Evolutionary conservation across 2,888 invertebrate genomes (phyloP).

Genomic region (Drosophila robusta): DNA sequence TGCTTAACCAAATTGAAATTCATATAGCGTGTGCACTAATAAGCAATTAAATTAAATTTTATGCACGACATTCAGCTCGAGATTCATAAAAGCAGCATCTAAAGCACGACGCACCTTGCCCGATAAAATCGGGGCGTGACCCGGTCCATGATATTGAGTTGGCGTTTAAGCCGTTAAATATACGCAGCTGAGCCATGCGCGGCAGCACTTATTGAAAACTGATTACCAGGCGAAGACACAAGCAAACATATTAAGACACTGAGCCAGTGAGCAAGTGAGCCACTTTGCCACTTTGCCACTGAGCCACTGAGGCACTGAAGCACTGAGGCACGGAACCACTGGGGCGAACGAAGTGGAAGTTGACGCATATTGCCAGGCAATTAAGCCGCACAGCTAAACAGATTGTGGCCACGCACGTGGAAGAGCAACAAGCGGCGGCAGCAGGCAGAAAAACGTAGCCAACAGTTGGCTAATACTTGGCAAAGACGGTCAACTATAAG

Average conservation of each 20-base stretch:
- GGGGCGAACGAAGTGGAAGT: slow-evolving; percentile 34
- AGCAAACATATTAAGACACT: slow-evolving; percentile 43
- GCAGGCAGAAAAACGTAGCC: slow-evolving; percentile 9
- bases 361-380: slow-evolving; percentile 72
- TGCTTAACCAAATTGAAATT: slow-evolving; percentile 64
- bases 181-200: slow-evolving; percentile 22
- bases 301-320: background rate
- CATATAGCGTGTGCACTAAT: slow-evolving; percentile 64
- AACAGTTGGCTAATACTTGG: slow-evolving; percentile 14
- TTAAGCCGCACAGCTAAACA: slow-evolving; percentile 69
- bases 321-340: no score
- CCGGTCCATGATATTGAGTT: slow-evolving; percentile 15
- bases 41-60: slow-evolving; percentile 65
- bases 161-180: slow-evolving; percentile 52
- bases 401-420: slow-evolving; percentile 61
- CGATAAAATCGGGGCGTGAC: slow-evolving; percentile 9
- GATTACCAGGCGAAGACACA: slow-evolving; percentile 44
- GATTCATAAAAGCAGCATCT: slow-evolving; percentile 19
- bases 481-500: slow-evolving; percentile 20
- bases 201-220: slow-evolving; percentile 65
- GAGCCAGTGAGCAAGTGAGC: slow-evolving; percentile 9
- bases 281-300: background rate
- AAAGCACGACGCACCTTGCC: slow-evolving; percentile 24
- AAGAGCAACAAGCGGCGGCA: slow-evolving; percentile 28
- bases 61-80: slow-evolving; percentile 21